Conservation (phyloP, 2,797 vertebrate genomes). For the Tolypeutes matacus region DNA sequence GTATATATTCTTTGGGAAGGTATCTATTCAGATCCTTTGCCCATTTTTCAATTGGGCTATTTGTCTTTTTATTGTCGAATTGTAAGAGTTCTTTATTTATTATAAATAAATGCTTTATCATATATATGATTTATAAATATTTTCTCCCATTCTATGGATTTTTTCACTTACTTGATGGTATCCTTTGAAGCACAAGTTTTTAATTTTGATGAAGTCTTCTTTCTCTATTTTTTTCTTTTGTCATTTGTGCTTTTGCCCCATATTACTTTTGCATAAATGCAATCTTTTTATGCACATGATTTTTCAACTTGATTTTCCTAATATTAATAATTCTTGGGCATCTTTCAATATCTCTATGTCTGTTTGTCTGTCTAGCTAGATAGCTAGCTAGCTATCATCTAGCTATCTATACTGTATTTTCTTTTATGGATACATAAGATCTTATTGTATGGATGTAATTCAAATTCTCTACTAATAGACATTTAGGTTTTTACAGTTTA, state of each 20-base stretch:
- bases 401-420: background rate
- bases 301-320: background rate
- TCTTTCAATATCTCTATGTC: background rate
- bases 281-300: background rate
- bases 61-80: background rate
- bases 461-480: background rate
- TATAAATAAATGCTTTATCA: too few species aligned
- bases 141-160: too few species aligned
- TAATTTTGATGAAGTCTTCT: background rate
- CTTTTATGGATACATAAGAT: background rate
- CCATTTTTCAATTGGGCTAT: background rate
- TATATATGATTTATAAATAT: too few species aligned
- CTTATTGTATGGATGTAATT: background rate
- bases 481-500: background rate
- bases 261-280: background rate
- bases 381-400: background rate
- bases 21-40: conserved; percentile 3
- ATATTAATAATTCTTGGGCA: background rate
- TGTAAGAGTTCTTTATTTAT: background rate
- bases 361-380: background rate
- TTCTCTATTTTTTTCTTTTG: background rate
- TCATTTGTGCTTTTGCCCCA: background rate
- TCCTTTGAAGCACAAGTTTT: background rate
- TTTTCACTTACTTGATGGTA: background rate
- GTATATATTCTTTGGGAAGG: background rate